Evolutionary conservation across 2,888 invertebrate genomes (phyloP).

Genomic region (Acleris emargana): DNA sequence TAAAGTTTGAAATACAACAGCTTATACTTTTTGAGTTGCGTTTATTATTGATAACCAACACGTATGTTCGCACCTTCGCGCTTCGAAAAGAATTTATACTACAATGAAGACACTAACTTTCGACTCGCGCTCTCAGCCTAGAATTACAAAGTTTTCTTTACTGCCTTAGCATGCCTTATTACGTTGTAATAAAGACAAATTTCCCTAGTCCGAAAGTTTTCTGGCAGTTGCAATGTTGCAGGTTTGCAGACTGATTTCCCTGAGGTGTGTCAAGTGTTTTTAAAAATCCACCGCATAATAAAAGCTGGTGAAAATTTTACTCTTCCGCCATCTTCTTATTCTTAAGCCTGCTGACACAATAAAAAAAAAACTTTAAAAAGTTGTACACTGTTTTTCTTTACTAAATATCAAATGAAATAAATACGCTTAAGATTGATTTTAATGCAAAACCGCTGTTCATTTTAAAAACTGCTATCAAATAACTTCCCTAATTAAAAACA

Average conservation of each 20-base stretch:
- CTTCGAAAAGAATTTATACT: constrained; percentile 15
- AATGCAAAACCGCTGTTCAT: too few species aligned
- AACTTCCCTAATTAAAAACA: too few species aligned
- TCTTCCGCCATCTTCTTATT: constrained; percentile 45
- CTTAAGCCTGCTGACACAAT: constrained; percentile 11
- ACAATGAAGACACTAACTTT: constrained; percentile 32
- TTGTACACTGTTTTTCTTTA: too few species aligned
- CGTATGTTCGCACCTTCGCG: constrained; percentile 1
- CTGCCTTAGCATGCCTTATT: constrained; percentile 40
- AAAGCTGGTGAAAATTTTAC: constrained; percentile 68
- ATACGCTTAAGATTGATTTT: too few species aligned
- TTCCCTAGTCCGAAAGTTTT: constrained; percentile 50
- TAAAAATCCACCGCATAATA: constrained; percentile 68
- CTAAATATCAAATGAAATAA: too few species aligned
- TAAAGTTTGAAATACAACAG: too few species aligned
- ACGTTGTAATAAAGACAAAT: constrained; percentile 53
- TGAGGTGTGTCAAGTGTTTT: constrained; percentile 70
- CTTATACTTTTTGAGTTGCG: too few species aligned
- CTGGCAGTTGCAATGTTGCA: constrained; percentile 52
- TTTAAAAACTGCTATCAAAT: too few species aligned
- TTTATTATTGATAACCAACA: neutral
- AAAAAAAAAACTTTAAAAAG: neutral
- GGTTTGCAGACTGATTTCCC: constrained; percentile 75
- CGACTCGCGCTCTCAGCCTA: constrained; percentile 38
- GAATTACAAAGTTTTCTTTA: constrained; percentile 44